These are phyloP conservation scores for Aproaerema taeniolella DNA, from an alignment of 2,888 invertebrate genomes.

Conservation along the genomic window DNA sequence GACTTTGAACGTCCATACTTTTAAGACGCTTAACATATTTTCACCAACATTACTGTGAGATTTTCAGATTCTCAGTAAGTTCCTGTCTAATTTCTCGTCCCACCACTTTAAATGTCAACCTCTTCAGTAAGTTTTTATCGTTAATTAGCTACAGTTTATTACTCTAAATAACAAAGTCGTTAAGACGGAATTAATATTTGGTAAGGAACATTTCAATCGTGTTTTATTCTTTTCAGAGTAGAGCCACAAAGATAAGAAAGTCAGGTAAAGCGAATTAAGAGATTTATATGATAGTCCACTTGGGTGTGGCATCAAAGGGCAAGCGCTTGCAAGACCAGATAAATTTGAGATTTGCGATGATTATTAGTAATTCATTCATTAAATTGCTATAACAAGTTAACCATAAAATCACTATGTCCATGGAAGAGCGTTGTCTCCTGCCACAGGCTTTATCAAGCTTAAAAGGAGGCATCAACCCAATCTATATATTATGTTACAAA, in stretches of 20 bases:
- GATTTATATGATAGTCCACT: conserved; percentile 33
- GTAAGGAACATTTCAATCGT: neutral
- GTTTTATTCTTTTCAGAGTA: neutral
- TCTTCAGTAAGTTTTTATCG: neutral
- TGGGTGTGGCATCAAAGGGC: too few species aligned
- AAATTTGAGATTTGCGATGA: too few species aligned
- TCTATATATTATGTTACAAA: too few species aligned
- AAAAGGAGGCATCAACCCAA: too few species aligned
- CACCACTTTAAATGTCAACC: neutral
- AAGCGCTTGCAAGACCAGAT: too few species aligned
- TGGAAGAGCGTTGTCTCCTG: too few species aligned
- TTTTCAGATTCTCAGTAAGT: too few species aligned
- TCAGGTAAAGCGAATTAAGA: too few species aligned
- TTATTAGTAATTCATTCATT: too few species aligned
- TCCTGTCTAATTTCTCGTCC: conserved; percentile 28
- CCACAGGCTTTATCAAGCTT: too few species aligned
- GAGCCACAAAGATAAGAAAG: neutral
- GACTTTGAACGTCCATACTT: conserved; percentile 16
- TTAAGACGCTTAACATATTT: conserved; percentile 15
- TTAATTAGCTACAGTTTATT: neutral
- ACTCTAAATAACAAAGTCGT: neutral
- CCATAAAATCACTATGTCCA: too few species aligned
- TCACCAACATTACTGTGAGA: conserved; percentile 14
- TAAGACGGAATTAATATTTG: neutral
- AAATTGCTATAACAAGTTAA: too few species aligned